phyloP scores from a whole-genome alignment of 2,888 invertebrate genomes.

The Trichogramma dendrolimi region DNA sequence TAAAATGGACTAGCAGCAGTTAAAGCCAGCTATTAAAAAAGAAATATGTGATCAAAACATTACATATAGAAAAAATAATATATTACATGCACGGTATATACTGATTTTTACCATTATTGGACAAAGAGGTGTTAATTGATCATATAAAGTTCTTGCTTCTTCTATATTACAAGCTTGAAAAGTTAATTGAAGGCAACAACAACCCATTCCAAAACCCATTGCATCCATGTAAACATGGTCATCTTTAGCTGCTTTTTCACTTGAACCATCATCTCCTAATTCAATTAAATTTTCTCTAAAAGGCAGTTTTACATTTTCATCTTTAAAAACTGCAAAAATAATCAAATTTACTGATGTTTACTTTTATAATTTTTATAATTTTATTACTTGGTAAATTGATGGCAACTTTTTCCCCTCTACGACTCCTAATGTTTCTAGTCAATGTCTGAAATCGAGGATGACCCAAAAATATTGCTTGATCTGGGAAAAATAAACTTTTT shows the following conservation, averaged over 20 bases:
- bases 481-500: slow-evolving; percentile 86
- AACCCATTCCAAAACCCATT: slow-evolving; percentile 99
- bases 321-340: slow-evolving; percentile 72
- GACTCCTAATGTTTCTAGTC: slow-evolving; percentile 84
- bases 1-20: slow-evolving; percentile 95
- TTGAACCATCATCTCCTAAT: slow-evolving; percentile 64
- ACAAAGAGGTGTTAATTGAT: slow-evolving; percentile 93
- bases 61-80: neutral
- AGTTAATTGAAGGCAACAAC: slow-evolving; percentile 92
- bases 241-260: slow-evolving; percentile 66
- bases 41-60: slow-evolving; percentile 32
- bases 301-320: slow-evolving; percentile 79
- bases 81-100: neutral
- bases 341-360: neutral
- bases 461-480: slow-evolving; percentile 88
- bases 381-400: slow-evolving; percentile 90
- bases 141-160: slow-evolving; percentile 93
- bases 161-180: slow-evolving; percentile 96
- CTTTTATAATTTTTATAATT: neutral
- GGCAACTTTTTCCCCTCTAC: slow-evolving; percentile 91
- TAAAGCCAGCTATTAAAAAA: slow-evolving; percentile 71
- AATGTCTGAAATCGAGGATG: slow-evolving; percentile 94
- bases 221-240: slow-evolving; percentile 98
- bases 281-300: slow-evolving; percentile 62
- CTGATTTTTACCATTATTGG: slow-evolving; percentile 78